Evolutionary conservation across 2,113 vertebrate genomes (phyloP).

Genomic region (Salvelinus sp.): DNA sequence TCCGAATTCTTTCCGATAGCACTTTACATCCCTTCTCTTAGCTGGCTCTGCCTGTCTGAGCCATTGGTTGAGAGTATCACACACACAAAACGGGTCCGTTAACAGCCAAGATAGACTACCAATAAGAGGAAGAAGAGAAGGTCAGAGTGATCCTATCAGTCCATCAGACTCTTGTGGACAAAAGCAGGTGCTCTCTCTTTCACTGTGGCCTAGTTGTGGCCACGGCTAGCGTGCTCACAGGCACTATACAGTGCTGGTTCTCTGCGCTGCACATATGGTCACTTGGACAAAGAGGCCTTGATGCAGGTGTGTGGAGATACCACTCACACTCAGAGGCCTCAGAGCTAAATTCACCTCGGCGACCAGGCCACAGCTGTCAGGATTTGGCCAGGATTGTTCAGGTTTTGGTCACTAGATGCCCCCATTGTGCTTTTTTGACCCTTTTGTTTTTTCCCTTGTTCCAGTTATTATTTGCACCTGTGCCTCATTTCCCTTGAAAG

Average conservation of each 20-base stretch:
- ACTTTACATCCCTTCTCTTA: not conserved
- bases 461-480: too few species aligned
- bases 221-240: slow-evolving; percentile 19
- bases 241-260: slow-evolving; percentile 52
- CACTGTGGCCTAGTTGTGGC: slow-evolving; percentile 58
- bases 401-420: too few species aligned
- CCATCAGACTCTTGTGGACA: slow-evolving; percentile 66
- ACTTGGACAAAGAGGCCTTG: slow-evolving; percentile 55
- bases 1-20: too few species aligned
- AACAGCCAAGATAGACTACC: slow-evolving; percentile 52
- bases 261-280: slow-evolving; percentile 43
- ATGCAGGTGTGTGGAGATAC: slow-evolving; percentile 70
- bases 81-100: slow-evolving; percentile 51
- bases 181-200: slow-evolving; percentile 61
- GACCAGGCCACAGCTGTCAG: slow-evolving; percentile 26
- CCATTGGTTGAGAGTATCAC: slow-evolving; percentile 54
- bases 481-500: too few species aligned
- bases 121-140: slow-evolving; percentile 52
- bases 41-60: slow-evolving; percentile 36
- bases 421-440: too few species aligned
- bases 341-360: slow-evolving; percentile 40
- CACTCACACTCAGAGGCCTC: slow-evolving; percentile 44
- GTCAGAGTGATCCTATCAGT: slow-evolving; percentile 69
- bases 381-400: too few species aligned
- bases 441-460: too few species aligned